A percentile compares a stretch with the other conserved stretches of the same genome.
Evolutionary conservation across 2,888 invertebrate species (phyloP).

Genomic region (Buathra laborator): DNA sequence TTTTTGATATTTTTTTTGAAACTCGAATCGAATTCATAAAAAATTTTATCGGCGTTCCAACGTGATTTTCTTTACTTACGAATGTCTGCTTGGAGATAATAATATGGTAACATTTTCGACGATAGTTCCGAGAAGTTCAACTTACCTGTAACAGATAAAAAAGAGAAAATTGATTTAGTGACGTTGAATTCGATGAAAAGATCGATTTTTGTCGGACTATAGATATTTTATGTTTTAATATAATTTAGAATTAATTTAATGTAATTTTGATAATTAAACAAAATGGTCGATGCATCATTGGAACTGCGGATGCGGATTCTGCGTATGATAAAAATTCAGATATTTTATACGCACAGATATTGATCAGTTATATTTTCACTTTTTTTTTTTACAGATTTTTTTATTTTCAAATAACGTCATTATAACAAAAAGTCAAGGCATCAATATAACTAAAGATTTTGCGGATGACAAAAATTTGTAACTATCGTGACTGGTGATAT

Average conservation of each 20-base stretch:
- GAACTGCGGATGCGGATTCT: too few species aligned
- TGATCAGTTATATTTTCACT: background rate
- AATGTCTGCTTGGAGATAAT: background rate
- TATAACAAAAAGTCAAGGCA: background rate
- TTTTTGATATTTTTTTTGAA: too few species aligned
- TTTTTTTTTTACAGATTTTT: background rate
- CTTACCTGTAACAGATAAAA: conserved; percentile 61
- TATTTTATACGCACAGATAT: background rate
- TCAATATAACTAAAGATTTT: too few species aligned
- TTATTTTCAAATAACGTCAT: background rate
- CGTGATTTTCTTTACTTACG: background rate
- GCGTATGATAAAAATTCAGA: too few species aligned
- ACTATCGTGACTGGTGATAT: background rate
- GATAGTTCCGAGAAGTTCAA: conserved; percentile 28
- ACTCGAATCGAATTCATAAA: background rate
- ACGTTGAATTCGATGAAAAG: background rate
- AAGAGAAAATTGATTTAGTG: conserved; percentile 28
- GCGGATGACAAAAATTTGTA: too few species aligned
- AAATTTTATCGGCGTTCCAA: too few species aligned
- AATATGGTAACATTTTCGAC: background rate
- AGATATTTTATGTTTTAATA: too few species aligned
- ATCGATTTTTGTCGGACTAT: too few species aligned
- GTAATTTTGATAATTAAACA: too few species aligned
- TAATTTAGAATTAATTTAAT: too few species aligned
- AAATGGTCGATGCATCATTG: too few species aligned